A percentile compares a stretch with the other conserved stretches of the same genome.
Conservation (phyloP, 2,888 invertebrate genomes). For the Xanthorhoe designata region DNA sequence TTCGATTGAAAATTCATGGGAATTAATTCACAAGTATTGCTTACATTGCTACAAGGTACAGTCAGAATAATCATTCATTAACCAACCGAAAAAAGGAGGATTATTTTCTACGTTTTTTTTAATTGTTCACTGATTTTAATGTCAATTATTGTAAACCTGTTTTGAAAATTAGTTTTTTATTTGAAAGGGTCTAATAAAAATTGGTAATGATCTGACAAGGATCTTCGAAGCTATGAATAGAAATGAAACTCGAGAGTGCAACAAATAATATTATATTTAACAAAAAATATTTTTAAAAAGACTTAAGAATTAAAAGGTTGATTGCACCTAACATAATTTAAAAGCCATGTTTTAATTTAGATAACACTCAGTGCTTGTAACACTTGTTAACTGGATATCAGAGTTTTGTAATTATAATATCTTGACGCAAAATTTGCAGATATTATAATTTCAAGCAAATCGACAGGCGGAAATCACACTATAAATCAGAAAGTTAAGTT, state of each 20-base stretch:
- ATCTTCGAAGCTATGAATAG: too few relatives aligned
- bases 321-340: slow-evolving; percentile 14
- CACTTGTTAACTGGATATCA: slow-evolving; percentile 11
- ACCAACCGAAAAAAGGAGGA: not conserved
- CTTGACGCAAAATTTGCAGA: not conserved
- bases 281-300: too few relatives aligned
- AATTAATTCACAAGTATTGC: slow-evolving; percentile 12
- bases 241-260: too few relatives aligned
- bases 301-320: not conserved
- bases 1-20: slow-evolving; percentile 24
- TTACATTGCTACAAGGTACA: slow-evolving; percentile 11
- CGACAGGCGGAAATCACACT: not conserved
- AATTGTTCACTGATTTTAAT: too few relatives aligned
- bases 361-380: slow-evolving; percentile 13
- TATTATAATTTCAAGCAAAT: not conserved
- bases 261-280: too few relatives aligned
- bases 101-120: too few relatives aligned
- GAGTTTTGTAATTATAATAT: slow-evolving; percentile 17
- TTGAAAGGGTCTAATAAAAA: too few relatives aligned
- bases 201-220: too few relatives aligned
- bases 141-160: too few relatives aligned
- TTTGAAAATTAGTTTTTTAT: too few relatives aligned
- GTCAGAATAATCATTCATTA: not conserved
- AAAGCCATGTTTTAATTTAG: slow-evolving; percentile 8
- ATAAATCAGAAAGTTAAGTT: not conserved